Conservation (phyloP, 2,113 vertebrate species). For the Pogonocichla stellata region DNA sequence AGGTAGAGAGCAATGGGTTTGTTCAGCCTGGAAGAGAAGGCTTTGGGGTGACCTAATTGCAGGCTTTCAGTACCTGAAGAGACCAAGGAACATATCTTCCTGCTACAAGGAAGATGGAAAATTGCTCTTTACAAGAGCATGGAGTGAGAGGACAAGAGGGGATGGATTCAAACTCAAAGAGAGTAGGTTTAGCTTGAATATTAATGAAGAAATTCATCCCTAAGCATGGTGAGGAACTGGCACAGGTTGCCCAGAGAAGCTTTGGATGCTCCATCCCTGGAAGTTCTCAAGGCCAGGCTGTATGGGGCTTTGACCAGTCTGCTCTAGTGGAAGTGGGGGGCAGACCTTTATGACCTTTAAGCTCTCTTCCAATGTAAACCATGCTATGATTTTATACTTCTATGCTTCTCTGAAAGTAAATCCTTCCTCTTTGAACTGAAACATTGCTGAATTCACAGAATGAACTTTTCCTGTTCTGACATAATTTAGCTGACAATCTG, state of each 20-base stretch:
- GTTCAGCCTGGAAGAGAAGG: neutral
- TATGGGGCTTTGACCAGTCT: neutral
- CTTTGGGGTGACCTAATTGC: neutral
- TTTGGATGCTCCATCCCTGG: neutral
- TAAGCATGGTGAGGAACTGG: neutral
- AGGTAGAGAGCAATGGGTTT: neutral
- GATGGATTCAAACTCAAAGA: neutral
- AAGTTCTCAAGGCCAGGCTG: neutral
- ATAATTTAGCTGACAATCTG: neutral
- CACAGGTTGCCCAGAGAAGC: neutral
- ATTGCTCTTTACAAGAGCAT: neutral
- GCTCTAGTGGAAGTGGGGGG: fast-evolving
- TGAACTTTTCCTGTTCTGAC: neutral
- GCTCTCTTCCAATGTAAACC: neutral
- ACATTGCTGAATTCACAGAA: neutral
- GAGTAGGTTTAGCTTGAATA: neutral
- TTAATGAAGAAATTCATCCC: neutral
- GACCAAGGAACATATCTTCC: neutral
- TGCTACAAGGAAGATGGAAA: neutral
- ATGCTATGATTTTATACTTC: neutral
- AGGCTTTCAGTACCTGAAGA: neutral
- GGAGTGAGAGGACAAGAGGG: neutral
- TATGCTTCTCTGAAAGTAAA: neutral
- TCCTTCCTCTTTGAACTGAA: neutral
- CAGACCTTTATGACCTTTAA: neutral